A percentile compares a stretch with the other conserved stretches of the same genome.
These are phyloP conservation scores for Clarias gariepinus DNA, from an alignment of 2,113 vertebrate genomes.

Conservation along the genomic window DNA sequence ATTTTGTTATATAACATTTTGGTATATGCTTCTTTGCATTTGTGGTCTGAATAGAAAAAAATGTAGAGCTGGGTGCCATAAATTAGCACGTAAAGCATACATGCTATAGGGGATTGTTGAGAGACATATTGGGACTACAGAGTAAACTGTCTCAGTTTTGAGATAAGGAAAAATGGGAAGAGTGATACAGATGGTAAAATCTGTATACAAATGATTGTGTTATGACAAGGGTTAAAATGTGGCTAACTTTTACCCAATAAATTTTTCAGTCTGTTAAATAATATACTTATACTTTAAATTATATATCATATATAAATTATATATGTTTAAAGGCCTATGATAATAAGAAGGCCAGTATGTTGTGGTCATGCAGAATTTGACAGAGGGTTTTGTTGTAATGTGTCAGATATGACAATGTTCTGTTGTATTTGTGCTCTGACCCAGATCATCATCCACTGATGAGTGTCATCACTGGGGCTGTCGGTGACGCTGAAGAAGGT, in stretches of 20 bases:
- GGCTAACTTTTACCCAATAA: too few species aligned
- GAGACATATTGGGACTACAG: too few species aligned
- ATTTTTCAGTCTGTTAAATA: neutral
- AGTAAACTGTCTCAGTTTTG: neutral
- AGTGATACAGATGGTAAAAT: too few species aligned
- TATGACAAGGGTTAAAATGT: too few species aligned
- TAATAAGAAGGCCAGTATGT: neutral
- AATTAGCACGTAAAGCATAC: neutral
- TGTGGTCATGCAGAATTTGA: neutral
- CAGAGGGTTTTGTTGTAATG: neutral
- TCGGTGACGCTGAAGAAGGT: neutral
- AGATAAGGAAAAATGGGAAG: neutral
- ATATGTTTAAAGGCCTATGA: neutral
- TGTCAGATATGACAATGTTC: conserved; percentile 21
- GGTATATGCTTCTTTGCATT: neutral
- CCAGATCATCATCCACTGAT: conserved; percentile 7
- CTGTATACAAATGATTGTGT: too few species aligned
- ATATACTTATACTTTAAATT: too few species aligned
- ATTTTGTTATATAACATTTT: neutral
- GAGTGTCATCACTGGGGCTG: neutral
- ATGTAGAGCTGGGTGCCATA: neutral
- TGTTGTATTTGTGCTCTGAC: conserved; percentile 28
- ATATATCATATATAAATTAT: too few species aligned
- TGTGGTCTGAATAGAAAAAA: neutral
- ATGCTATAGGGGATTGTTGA: neutral